A percentile compares a stretch with the other conserved stretches of the same genome.
phyloP scores from a whole-genome alignment of 2,797 vertebrate species.

The Tapera naevia region DNA sequence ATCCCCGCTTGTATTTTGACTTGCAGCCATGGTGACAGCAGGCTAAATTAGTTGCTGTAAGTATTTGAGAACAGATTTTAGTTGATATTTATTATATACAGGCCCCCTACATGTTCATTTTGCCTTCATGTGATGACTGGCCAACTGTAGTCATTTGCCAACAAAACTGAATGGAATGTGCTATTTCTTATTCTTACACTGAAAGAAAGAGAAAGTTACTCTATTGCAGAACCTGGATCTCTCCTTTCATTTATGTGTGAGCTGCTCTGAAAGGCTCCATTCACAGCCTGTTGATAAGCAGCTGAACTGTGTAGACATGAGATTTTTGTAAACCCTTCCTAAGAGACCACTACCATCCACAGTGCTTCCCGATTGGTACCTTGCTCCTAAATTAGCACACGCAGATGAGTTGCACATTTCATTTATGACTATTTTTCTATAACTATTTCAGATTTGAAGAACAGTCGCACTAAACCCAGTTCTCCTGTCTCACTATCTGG shows the following conservation, averaged over 20 bases:
- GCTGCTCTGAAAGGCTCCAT: background rate
- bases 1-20: background rate
- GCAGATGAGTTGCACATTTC: background rate
- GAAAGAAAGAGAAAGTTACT: background rate
- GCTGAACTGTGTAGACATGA: background rate
- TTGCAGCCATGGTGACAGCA: background rate
- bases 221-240: background rate
- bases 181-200: background rate
- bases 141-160: background rate
- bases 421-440: background rate
- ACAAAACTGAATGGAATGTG: background rate
- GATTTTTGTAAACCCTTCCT: background rate
- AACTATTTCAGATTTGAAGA: constrained; percentile 41
- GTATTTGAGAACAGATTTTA: background rate
- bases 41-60: background rate
- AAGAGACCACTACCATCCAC: background rate
- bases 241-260: background rate
- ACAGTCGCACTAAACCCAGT: constrained; percentile 4
- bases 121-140: background rate
- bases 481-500: constrained; percentile 5
- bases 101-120: background rate
- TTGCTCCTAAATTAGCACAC: background rate
- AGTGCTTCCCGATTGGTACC: background rate
- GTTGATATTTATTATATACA: background rate
- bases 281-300: background rate